Evolutionary conservation across 2,113 vertebrate genomes (phyloP).

Genomic region (Natator depressus): DNA sequence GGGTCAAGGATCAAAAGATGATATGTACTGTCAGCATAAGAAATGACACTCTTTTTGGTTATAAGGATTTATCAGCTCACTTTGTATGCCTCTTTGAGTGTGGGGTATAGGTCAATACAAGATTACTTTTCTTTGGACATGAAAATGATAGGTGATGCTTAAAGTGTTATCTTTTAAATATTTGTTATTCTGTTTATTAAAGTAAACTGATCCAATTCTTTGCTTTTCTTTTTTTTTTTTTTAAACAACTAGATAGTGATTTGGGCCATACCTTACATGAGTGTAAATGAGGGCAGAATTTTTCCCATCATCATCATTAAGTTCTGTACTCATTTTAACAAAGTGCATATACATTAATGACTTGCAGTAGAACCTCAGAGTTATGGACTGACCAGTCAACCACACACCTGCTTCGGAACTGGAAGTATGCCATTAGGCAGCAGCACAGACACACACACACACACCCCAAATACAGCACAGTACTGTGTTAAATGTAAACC

Average conservation of each 20-base stretch:
- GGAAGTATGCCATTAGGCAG: too few relatives aligned
- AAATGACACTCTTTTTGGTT: conserved; percentile 36
- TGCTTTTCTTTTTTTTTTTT: neutral
- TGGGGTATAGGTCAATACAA: neutral
- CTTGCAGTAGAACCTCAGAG: neutral
- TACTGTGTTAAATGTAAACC: too few relatives aligned
- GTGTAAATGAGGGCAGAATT: neutral
- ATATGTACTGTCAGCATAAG: neutral
- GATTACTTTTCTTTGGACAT: neutral
- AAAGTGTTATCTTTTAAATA: neutral
- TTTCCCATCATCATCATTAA: neutral
- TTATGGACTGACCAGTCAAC: too few relatives aligned
- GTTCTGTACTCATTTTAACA: neutral
- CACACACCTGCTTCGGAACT: too few relatives aligned
- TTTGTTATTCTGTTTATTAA: neutral
- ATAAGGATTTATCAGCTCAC: conserved; percentile 15
- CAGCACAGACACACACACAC: too few relatives aligned
- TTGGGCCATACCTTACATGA: neutral
- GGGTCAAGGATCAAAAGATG: neutral
- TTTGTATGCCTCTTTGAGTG: neutral
- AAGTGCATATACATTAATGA: neutral
- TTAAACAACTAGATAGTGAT: neutral
- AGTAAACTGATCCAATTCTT: neutral
- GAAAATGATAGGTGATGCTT: neutral
- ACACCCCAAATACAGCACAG: too few relatives aligned